Evolutionary conservation across 2,888 invertebrate species (phyloP), one percentile per base, ranked within the genome.

Genomic region (Anticlea derivata): DNA sequence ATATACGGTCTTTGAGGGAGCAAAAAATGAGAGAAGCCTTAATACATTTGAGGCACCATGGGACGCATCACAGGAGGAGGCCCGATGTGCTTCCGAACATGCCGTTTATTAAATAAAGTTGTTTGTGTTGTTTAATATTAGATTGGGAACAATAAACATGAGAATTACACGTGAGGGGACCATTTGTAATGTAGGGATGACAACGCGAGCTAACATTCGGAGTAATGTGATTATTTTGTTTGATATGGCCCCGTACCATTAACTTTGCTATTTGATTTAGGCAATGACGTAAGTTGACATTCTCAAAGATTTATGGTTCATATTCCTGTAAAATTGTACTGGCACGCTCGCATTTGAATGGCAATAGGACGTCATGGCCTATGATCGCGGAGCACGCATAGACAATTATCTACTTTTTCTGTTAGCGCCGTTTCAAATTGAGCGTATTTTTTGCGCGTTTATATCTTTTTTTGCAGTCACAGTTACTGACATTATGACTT

Each of bases 31-130:
- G 80, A 59, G 86, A 88, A 58, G 73, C 86, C 1, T 73, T 84
- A 47, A 86, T 89, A 64, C 90, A 88, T 71, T 73, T 90, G 65
- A 77, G 90, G 67, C 90, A 90, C 58, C 88, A 88, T 58, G 88
- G 88, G 27, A 65, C 72, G 10, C 90, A 88, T 58, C 89, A 85
- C 57, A 78, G 84, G 4, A 77, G 84, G 63, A 87, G 83, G 66
- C 75, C 80, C 6, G 88, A 88, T 44, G 64, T 67, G 7, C 63
- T 82, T 11, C 84, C 86, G 11, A 83, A 86, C 56, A 71, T 79
- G 63, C 84, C 86, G 35, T 88, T 85, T 61, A 86, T 86, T 49
- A 88, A 88, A 81, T 86, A 78, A 75, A 65, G 39, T 50, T 50
- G 59, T 60, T 40, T 52, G 51, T 44, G 49, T 54, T 53, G 38